Evolutionary conservation across 2,888 invertebrate genomes (phyloP).

Genomic region (Calameuta filiformis): DNA sequence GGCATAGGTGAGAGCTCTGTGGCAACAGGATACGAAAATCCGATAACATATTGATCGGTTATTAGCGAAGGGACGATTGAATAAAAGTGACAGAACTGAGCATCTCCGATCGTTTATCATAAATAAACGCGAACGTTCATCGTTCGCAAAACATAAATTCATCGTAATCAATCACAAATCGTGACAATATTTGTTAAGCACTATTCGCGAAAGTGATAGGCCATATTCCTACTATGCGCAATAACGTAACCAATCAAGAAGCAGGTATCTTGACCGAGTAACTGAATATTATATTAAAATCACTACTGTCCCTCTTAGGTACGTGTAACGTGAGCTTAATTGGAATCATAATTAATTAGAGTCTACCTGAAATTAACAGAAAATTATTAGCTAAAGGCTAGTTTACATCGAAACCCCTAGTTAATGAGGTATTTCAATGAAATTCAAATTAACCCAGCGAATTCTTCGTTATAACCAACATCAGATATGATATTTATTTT

Average conservation of each 20-base stretch:
- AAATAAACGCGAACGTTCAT: slow-evolving; percentile 20
- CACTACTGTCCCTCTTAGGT: neutral
- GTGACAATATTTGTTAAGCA: neutral
- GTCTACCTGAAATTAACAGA: neutral
- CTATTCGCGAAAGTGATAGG: neutral
- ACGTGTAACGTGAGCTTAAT: neutral
- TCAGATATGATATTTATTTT: neutral
- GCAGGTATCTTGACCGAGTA: neutral
- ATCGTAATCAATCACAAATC: neutral
- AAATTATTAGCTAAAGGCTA: neutral
- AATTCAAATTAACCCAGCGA: neutral
- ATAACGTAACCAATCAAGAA: neutral
- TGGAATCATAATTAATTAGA: neutral
- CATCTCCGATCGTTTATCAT: slow-evolving; percentile 1
- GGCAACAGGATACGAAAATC: neutral
- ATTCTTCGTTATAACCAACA: neutral
- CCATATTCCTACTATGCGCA: neutral
- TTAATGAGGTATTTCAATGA: neutral
- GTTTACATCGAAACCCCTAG: neutral
- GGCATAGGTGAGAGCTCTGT: neutral
- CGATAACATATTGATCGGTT: slow-evolving; percentile 16
- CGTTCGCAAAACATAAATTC: neutral
- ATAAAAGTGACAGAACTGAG: slow-evolving; percentile 19
- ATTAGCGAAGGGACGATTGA: slow-evolving; percentile 10
- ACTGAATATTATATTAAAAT: neutral